Evolutionary conservation across 2,888 invertebrate genomes (phyloP).

Genomic region (Ceratothoa steindachneri): DNA sequence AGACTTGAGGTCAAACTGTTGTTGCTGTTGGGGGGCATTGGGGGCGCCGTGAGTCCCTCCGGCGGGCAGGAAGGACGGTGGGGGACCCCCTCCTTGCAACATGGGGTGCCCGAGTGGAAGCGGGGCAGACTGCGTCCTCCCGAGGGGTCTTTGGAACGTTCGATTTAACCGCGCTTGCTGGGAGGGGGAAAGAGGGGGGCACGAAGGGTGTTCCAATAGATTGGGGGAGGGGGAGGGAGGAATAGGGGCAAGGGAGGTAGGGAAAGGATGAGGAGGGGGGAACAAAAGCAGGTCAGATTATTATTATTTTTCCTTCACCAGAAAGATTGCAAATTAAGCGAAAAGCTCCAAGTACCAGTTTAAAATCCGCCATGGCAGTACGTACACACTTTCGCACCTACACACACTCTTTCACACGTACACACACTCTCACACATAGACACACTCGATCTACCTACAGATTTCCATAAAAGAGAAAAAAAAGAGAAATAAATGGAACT

Average conservation of each 20-base stretch:
- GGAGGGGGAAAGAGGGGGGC: neutral
- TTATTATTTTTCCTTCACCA: constrained; percentile 6
- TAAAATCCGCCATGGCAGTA: too few species aligned
- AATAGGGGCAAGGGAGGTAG: neutral
- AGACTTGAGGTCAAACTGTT: constrained; percentile 50
- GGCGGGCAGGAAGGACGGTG: constrained; percentile 37
- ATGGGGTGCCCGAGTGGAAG: constrained; percentile 83
- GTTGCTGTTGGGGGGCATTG: constrained; percentile 54
- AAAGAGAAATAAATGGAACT: too few species aligned
- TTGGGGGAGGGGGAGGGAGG: neutral
- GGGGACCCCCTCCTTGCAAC: constrained; percentile 56
- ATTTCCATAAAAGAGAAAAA: too few species aligned
- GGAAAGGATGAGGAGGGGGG: neutral
- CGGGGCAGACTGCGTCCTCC: constrained; percentile 91
- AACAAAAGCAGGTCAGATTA: neutral
- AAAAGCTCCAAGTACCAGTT: too few species aligned
- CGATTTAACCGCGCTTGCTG: constrained; percentile 63
- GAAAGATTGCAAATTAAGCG: too few species aligned
- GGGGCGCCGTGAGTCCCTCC: constrained; percentile 13
- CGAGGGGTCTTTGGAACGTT: constrained; percentile 75
- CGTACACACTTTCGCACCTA: too few species aligned
- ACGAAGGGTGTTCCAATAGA: too few species aligned
- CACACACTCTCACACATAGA: too few species aligned
- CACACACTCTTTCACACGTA: too few species aligned
- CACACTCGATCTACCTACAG: too few species aligned